A percentile compares a stretch with the other conserved stretches of the same genome.
phyloP scores from a whole-genome alignment of 1,140 invertebrate species.

The Pomacea maculata region DNA sequence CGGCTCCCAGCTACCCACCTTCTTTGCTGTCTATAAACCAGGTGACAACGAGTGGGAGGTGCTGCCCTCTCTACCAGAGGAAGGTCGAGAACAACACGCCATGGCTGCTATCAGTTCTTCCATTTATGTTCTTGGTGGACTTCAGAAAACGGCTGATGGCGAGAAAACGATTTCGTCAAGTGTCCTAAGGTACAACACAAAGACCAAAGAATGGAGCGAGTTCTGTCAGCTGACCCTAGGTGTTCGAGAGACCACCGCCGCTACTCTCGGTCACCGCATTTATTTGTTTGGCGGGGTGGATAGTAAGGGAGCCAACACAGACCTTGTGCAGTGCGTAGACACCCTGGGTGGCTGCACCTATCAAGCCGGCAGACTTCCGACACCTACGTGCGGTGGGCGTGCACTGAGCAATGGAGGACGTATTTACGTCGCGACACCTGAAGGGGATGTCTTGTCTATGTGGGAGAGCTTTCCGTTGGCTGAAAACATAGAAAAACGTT shows the following conservation, averaged over 20 bases:
- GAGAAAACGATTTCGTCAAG: neutral
- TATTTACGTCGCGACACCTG: neutral
- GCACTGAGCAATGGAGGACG: neutral
- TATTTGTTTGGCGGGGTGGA: neutral
- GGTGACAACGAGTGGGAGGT: slow-evolving; percentile 1
- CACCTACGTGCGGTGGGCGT: neutral
- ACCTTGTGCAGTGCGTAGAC: neutral
- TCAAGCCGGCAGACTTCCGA: neutral
- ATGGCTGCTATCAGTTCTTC: slow-evolving; percentile 40
- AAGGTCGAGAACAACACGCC: slow-evolving; percentile 42
- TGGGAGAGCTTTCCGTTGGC: neutral
- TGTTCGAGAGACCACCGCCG: neutral
- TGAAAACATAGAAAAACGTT: neutral
- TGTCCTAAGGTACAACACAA: neutral
- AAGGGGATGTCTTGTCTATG: neutral
- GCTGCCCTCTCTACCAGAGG: neutral
- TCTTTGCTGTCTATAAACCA: neutral
- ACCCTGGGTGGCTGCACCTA: neutral
- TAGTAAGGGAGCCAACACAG: neutral
- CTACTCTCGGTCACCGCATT: neutral
- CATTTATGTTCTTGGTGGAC: slow-evolving; percentile 42
- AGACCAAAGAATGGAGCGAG: neutral
- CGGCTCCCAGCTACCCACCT: neutral
- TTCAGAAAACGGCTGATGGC: slow-evolving; percentile 10
- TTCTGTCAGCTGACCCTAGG: neutral